Base-by-base conservation (phyloP, 2,888 invertebrate species). In the Calephelis perditalis region DNA sequence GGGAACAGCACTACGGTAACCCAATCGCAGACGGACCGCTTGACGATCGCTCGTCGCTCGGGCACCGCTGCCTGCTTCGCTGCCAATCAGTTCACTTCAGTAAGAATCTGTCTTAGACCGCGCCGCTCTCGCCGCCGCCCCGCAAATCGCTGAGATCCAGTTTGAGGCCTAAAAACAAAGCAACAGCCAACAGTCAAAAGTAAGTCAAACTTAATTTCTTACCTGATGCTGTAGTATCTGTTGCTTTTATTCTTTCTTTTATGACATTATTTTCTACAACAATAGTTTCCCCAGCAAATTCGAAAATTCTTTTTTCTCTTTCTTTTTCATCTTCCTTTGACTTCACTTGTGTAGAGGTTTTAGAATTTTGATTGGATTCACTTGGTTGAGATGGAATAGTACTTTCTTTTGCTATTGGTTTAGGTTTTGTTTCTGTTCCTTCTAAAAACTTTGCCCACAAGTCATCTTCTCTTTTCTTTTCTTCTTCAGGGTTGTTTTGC, bases 201-300 rank as follows among this genome's bases (percentile, higher is more conserved):
- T 15, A 58, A 46, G 44, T 5, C 11, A 35, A 12, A 60, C 58
- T 11, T 45, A 35, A 54, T 58, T 35, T 40, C 37, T 35, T 78
- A 87, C 87, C 81, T 78, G 77, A 67, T 9, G 75, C 74, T 55
- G 78, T 62, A 65, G 69, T 75, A 44, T 82, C 86, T 3, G 73
- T 69, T 15, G 78, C 73, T 72, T 86, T 86, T 8, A 87, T 76
- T 67, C 79, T 85, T 68, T 89, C 89, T 68, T 87, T 83, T 65
- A 81, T 82, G 55, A 80, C 71, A 75, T 80, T 78, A 71, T 88
- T 79, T 74, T 90, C 90, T 5, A 91, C 90, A 56, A 91, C 90
- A 58, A 95, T 94, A 75, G 95, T 94, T 87, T 98, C 97, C 8
- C 97, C 97, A 49, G 97, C 97, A 92, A 97, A 97, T 74, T 97